These are phyloP conservation scores for Trachops cirrhosus DNA, from an alignment of 2,797 vertebrate species.

Conservation along the genomic window DNA sequence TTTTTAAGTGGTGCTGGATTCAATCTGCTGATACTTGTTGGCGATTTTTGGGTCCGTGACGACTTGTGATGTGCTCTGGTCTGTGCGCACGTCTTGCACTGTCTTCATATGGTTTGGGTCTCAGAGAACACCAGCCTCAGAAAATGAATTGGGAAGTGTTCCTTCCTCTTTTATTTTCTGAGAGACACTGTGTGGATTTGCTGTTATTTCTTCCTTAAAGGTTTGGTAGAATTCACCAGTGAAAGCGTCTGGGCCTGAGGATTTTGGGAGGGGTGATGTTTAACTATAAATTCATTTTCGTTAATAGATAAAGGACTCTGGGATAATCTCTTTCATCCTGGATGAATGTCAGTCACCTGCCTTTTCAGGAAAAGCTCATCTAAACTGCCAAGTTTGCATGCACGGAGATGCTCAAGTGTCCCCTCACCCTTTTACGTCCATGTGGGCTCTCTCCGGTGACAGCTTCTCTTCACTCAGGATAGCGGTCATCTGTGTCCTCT, in stretches of 20 bases:
- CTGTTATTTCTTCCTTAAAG: neutral
- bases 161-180: neutral
- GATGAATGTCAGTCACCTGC: neutral
- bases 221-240: neutral
- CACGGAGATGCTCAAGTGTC: neutral
- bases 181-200: neutral
- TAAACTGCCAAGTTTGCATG: neutral
- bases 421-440: neutral
- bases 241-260: neutral
- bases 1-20: neutral
- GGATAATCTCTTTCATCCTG: neutral
- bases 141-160: neutral
- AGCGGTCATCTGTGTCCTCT: neutral
- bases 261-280: neutral
- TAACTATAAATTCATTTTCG: neutral
- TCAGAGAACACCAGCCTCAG: neutral
- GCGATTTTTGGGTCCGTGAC: accelerated
- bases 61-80: neutral
- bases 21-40: accelerated
- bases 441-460: neutral
- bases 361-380: neutral
- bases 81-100: accelerated
- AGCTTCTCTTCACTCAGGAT: neutral
- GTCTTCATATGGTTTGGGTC: neutral
- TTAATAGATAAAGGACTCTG: neutral